Evolutionary conservation across 2,113 vertebrate genomes (phyloP).

Genomic region (Cepphus grylle): DNA sequence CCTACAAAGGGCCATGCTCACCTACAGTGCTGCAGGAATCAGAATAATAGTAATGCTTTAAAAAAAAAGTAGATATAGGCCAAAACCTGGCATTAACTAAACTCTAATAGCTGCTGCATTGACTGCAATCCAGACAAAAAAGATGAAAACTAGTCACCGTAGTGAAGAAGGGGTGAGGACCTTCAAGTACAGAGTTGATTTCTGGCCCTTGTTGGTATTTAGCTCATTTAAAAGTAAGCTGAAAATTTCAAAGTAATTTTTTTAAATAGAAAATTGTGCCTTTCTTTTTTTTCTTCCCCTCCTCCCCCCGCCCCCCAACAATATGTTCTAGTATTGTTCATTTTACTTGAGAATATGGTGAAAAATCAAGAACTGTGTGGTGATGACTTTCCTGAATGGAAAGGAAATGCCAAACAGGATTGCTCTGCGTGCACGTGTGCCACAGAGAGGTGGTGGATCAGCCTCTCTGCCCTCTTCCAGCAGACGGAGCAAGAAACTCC

Average conservation of each 20-base stretch:
- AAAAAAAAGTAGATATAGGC: not conserved
- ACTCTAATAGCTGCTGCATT: not conserved
- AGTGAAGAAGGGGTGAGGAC: not conserved
- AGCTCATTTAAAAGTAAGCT: not conserved
- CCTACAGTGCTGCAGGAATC: not conserved
- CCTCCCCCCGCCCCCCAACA: not conserved
- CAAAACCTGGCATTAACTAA: not conserved
- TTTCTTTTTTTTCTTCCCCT: not conserved
- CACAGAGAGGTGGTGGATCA: not conserved
- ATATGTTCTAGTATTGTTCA: not conserved
- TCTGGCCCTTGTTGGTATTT: not conserved
- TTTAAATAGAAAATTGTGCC: not conserved
- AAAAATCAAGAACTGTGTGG: not conserved
- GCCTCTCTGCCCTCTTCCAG: not conserved
- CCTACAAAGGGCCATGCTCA: not conserved
- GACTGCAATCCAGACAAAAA: not conserved
- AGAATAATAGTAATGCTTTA: not conserved
- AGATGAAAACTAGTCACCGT: not conserved
- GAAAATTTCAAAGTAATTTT: not conserved
- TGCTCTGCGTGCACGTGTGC: fast-evolving
- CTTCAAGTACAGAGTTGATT: not conserved
- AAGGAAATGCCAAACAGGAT: not conserved
- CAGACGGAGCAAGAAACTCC: not conserved
- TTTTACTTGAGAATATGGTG: not conserved
- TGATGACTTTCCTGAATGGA: not conserved